Evolutionary conservation across 2,888 invertebrate genomes (phyloP).

Genomic region (Xestia c-nigrum): DNA sequence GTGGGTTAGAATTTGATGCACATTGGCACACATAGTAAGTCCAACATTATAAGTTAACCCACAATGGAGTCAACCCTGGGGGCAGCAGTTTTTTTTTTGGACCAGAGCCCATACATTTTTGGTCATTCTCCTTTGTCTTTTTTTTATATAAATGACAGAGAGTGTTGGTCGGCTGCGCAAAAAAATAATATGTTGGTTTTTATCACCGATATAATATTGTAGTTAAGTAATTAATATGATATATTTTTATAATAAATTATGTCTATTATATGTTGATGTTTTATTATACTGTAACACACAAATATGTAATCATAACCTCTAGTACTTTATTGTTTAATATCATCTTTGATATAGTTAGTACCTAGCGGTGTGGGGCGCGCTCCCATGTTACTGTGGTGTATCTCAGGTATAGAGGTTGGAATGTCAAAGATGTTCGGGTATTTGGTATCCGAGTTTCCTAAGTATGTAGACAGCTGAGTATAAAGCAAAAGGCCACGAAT

Average conservation of each 20-base stretch:
- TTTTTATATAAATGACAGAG: not conserved
- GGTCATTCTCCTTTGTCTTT: no score
- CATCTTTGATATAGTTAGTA: not conserved
- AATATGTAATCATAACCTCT: not conserved
- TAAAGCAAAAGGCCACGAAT: no score
- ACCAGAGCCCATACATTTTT: no score
- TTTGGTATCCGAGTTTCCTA: not conserved
- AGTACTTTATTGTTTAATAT: not conserved
- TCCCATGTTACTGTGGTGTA: not conserved
- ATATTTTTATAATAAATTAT: slow-evolving; percentile 81
- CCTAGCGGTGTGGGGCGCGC: not conserved
- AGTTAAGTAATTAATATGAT: slow-evolving; percentile 67
- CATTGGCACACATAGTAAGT: no score
- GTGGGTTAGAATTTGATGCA: no score
- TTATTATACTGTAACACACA: slow-evolving; percentile 60
- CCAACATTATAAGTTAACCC: no score
- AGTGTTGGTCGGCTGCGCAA: slow-evolving; percentile 18
- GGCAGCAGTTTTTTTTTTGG: no score
- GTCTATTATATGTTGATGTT: slow-evolving; percentile 69
- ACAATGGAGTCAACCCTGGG: no score
- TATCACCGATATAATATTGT: slow-evolving; percentile 44
- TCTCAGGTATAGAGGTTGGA: not conserved
- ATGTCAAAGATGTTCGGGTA: not conserved
- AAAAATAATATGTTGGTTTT: slow-evolving; percentile 36
- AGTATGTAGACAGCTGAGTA: not conserved